Evolutionary conservation across 2,113 vertebrate species (phyloP).

Genomic region (Toxotes chatareus): DNA sequence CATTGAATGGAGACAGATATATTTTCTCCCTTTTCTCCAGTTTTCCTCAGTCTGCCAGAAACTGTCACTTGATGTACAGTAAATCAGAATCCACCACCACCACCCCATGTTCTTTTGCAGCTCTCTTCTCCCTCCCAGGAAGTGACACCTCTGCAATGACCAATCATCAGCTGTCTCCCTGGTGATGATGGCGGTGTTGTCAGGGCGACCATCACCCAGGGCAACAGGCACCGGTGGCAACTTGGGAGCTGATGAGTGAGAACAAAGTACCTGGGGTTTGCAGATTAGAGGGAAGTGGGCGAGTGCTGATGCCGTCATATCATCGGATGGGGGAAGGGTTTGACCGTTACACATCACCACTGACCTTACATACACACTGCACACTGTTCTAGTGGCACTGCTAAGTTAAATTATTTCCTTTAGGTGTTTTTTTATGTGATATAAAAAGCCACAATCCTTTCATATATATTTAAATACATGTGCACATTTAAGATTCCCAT

Average conservation of each 20-base stretch:
- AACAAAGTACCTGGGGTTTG: slow-evolving; percentile 56
- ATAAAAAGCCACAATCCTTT: too few relatives aligned
- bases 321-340: slow-evolving; percentile 6
- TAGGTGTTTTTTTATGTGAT: neutral
- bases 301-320: slow-evolving; percentile 2
- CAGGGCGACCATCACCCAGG: slow-evolving; percentile 73
- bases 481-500: neutral
- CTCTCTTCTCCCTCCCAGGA: slow-evolving; percentile 45
- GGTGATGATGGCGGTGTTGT: slow-evolving; percentile 67
- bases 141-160: slow-evolving; percentile 72
- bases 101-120: slow-evolving; percentile 4
- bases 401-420: neutral
- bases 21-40: neutral
- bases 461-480: neutral
- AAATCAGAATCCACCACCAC: slow-evolving; percentile 4
- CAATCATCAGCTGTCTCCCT: slow-evolving; percentile 73
- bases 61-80: slow-evolving; percentile 22
- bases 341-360: neutral
- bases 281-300: slow-evolving; percentile 5
- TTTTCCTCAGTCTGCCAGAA: slow-evolving; percentile 6
- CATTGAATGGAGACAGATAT: neutral
- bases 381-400: neutral
- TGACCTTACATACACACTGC: neutral
- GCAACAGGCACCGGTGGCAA: slow-evolving; percentile 64
- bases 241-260: slow-evolving; percentile 42